A percentile compares a stretch with the other conserved stretches of the same genome.
phyloP scores from a whole-genome alignment of 2,113 vertebrate species.

The Raja brachyura region DNA sequence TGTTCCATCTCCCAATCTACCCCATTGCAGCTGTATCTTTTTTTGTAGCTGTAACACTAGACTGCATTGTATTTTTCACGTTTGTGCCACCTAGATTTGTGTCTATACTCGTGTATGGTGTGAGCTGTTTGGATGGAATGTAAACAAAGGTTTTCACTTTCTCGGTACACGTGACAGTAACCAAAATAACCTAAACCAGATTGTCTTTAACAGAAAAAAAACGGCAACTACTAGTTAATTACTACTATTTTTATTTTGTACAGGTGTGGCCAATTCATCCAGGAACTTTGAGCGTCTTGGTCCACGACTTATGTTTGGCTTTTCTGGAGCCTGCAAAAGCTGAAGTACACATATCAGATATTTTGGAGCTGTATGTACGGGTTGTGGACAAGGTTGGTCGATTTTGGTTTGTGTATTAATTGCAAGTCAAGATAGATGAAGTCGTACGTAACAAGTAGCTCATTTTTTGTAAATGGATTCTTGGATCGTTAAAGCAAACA shows the following conservation, averaged over 20 bases:
- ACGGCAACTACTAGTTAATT: background rate
- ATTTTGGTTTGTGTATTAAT: background rate
- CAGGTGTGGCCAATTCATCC: constrained; percentile 75
- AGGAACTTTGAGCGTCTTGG: constrained; percentile 69
- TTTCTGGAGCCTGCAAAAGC: constrained; percentile 73
- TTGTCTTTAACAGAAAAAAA: background rate
- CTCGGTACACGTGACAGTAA: no score
- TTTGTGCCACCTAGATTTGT: no score
- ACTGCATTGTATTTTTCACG: no score
- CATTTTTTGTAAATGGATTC: background rate
- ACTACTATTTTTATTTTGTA: background rate
- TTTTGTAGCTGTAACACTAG: no score
- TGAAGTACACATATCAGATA: constrained; percentile 72
- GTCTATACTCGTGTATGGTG: no score
- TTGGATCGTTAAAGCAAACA: background rate
- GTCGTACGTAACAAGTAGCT: background rate
- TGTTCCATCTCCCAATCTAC: no score
- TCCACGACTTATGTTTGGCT: constrained; percentile 85
- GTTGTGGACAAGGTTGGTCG: constrained; percentile 90
- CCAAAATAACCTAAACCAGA: no score
- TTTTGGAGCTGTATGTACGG: constrained; percentile 76
- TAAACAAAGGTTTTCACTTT: no score
- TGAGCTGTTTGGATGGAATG: no score
- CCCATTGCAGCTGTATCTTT: no score
- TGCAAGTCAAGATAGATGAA: background rate